Percentiles rank a stretch among this genome's conserved stretches.
Conservation (phyloP, 2,888 invertebrate genomes). For the Orthosia cruda region DNA sequence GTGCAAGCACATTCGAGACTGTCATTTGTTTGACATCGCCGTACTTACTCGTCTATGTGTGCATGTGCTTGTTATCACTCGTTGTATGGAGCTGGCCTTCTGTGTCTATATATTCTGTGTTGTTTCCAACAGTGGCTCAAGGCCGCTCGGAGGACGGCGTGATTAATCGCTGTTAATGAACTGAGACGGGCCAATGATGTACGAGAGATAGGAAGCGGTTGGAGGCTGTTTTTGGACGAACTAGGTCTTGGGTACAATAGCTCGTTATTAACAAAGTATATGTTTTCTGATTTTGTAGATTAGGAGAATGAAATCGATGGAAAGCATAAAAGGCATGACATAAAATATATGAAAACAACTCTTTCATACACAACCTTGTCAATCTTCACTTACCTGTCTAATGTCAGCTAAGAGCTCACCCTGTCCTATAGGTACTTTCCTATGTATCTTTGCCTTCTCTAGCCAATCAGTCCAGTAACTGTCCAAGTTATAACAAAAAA, state of each 20-base stretch:
- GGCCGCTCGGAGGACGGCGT: constrained; percentile 64
- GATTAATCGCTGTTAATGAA: constrained; percentile 78
- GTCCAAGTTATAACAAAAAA: too few species aligned
- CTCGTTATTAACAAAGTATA: constrained; percentile 9
- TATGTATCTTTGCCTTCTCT: background rate
- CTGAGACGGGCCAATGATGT: constrained; percentile 69
- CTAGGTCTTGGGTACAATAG: background rate
- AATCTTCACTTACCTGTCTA: too few species aligned
- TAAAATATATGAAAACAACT: too few species aligned
- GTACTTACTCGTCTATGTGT: too few species aligned
- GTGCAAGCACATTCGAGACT: background rate
- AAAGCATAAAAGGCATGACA: too few species aligned
- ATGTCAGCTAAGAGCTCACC: too few species aligned
- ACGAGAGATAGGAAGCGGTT: constrained; percentile 42
- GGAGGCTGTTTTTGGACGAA: constrained; percentile 22
- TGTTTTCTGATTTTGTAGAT: background rate
- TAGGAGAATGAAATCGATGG: background rate
- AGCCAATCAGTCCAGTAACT: background rate
- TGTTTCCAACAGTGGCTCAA: constrained; percentile 58
- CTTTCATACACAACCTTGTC: too few species aligned
- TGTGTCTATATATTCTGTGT: background rate
- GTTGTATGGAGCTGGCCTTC: background rate
- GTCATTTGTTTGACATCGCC: background rate
- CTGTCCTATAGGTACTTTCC: background rate
- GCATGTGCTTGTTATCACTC: background rate